These are phyloP conservation scores for Harpagifer antarcticus DNA, from an alignment of 2,797 vertebrate genomes.

Conservation along the genomic window DNA sequence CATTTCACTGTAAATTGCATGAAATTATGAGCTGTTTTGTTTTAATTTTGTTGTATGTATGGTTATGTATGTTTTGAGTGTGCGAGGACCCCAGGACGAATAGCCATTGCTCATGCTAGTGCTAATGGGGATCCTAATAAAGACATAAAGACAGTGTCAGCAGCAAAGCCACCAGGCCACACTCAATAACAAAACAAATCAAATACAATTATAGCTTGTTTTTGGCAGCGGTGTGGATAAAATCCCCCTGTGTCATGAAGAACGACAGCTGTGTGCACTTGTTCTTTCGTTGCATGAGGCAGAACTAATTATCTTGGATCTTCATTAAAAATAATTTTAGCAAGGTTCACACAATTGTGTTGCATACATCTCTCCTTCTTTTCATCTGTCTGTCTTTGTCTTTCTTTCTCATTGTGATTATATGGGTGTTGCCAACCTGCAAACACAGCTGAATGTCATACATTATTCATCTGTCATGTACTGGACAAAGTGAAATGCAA, in stretches of 20 bases:
- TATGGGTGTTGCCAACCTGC: slow-evolving; percentile 57
- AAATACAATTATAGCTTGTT: slow-evolving; percentile 38
- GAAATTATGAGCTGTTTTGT: no score
- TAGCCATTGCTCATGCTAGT: no score
- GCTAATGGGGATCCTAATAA: no score
- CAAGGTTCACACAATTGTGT: slow-evolving; percentile 29
- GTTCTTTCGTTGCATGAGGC: slow-evolving; percentile 20
- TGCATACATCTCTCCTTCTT: slow-evolving; percentile 27
- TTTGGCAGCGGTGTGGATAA: slow-evolving; percentile 26
- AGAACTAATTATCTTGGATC: slow-evolving; percentile 53
- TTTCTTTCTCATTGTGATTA: slow-evolving; percentile 64
- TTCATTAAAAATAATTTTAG: slow-evolving; percentile 55
- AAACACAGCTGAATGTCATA: slow-evolving; percentile 69
- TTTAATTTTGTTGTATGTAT: no score
- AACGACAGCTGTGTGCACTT: slow-evolving; percentile 51
- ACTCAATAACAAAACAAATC: slow-evolving; percentile 20
- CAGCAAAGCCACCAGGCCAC: slow-evolving; percentile 24
- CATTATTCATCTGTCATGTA: slow-evolving; percentile 70
- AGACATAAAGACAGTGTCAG: slow-evolving; percentile 40
- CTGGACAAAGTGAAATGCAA: slow-evolving; percentile 39
- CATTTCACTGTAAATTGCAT: no score
- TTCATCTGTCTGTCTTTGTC: slow-evolving; percentile 22
- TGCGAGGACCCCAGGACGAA: no score
- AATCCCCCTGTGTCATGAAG: slow-evolving; percentile 38
- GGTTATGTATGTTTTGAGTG: no score